phyloP scores from a whole-genome alignment of 2,113 vertebrate species.

The Colistium nudipinnis region DNA sequence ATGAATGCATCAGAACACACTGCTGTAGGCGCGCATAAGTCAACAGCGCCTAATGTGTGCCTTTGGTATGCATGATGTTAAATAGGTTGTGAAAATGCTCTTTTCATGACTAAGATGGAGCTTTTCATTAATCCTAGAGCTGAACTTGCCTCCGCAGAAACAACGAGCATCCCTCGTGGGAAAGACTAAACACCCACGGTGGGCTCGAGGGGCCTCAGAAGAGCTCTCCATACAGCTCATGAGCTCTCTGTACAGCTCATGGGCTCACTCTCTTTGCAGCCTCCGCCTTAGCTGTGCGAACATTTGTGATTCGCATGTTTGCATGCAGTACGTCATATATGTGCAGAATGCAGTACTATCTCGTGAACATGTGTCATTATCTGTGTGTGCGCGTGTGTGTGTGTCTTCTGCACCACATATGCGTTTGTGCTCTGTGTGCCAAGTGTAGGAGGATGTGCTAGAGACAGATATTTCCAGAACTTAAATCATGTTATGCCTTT shows the following conservation, averaged over 20 bases:
- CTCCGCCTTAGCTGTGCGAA: constrained; percentile 47
- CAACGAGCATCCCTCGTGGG: constrained; percentile 77
- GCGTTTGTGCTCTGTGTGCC: constrained; percentile 48
- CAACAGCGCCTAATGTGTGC: constrained; percentile 72
- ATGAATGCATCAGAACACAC: constrained; percentile 69
- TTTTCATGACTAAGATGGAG: constrained; percentile 81
- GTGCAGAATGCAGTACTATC: constrained; percentile 15
- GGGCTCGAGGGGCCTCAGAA: constrained; percentile 65
- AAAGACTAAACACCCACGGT: constrained; percentile 80
- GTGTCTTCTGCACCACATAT: constrained; percentile 39
- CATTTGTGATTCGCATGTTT: constrained; percentile 58
- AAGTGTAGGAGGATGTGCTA: constrained; percentile 72
- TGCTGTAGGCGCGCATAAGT: constrained; percentile 76
- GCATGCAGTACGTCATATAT: constrained; percentile 29
- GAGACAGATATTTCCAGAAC: constrained; percentile 57
- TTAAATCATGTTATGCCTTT: constrained; percentile 63
- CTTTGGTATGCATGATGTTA: constrained; percentile 77
- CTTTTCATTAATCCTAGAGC: constrained; percentile 83
- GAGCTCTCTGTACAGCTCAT: constrained; percentile 62
- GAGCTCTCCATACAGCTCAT: constrained; percentile 68
- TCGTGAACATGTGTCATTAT: constrained; percentile 16
- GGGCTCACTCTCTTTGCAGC: constrained; percentile 55
- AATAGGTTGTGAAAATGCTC: constrained; percentile 81
- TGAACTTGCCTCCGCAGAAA: constrained; percentile 80
- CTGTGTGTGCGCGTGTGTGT: constrained; percentile 23